Evolutionary conservation across 1,140 invertebrate genomes (phyloP).

Genomic region (Euschistus heros): DNA sequence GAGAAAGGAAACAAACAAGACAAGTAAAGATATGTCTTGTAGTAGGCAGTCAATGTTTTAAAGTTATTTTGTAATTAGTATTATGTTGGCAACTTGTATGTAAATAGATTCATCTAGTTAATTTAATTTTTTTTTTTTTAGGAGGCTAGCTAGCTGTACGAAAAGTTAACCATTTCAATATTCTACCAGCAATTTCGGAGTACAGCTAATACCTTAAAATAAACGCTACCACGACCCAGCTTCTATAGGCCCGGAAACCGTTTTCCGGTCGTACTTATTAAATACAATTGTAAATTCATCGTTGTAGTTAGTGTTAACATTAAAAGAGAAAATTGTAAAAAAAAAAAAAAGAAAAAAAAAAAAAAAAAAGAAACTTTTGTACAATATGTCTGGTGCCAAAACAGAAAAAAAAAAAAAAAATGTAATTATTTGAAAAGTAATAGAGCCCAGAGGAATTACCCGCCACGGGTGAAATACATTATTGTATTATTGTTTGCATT

Average conservation of each 20-base stretch:
- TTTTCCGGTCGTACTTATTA: slow-evolving; percentile 10
- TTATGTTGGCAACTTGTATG: too few relatives aligned
- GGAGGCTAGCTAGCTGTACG: background rate
- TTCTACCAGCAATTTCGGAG: background rate
- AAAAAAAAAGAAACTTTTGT: slow-evolving; percentile 8
- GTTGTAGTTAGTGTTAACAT: slow-evolving; percentile 11
- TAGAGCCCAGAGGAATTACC: background rate
- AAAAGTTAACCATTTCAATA: slow-evolving; percentile 7
- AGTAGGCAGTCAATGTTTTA: too few relatives aligned
- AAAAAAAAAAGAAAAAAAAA: background rate
- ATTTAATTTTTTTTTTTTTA: too few relatives aligned
- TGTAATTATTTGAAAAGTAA: background rate
- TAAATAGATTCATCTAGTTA: too few relatives aligned
- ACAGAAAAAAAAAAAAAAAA: background rate
- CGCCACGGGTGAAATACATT: background rate
- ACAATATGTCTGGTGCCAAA: slow-evolving; percentile 15
- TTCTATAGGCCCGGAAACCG: background rate
- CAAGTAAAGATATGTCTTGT: too few relatives aligned
- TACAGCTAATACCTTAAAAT: too few relatives aligned
- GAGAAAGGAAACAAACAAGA: too few relatives aligned
- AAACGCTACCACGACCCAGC: too few relatives aligned
- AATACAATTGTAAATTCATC: slow-evolving; percentile 9
- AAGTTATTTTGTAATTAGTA: too few relatives aligned
- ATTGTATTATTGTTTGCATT: slow-evolving; percentile 4
- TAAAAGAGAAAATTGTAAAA: slow-evolving; percentile 8